Percentiles rank a stretch among this genome's conserved stretches.
Conservation (phyloP, 2,797 vertebrate genomes). For the Enteromius viviparus region DNA sequence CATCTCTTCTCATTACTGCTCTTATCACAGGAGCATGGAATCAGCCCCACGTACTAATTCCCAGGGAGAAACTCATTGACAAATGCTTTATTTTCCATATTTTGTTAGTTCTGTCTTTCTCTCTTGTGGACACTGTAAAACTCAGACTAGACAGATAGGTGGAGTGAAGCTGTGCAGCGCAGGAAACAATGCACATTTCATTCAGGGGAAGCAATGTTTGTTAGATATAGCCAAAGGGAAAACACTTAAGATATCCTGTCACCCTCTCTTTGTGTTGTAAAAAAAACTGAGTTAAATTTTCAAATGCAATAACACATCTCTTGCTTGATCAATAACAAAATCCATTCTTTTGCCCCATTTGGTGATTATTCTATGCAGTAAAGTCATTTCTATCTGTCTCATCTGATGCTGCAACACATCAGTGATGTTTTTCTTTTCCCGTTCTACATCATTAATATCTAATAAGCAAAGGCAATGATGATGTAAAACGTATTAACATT, state of each 20-base stretch:
- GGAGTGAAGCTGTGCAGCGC: slow-evolving; percentile 8
- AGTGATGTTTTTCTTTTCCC: background rate
- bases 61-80: slow-evolving; percentile 48
- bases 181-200: slow-evolving; percentile 23
- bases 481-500: background rate
- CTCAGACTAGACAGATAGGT: background rate
- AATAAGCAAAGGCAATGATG: background rate
- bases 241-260: slow-evolving; percentile 29
- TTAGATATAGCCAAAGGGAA: slow-evolving; percentile 55
- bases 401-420: background rate
- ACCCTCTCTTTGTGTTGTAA: background rate
- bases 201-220: slow-evolving; percentile 51
- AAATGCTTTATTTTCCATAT: slow-evolving; percentile 30
- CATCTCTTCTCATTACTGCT: slow-evolving; percentile 4
- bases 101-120: slow-evolving; percentile 21
- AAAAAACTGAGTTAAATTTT: slow-evolving; percentile 5
- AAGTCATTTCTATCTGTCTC: background rate
- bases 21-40: slow-evolving; percentile 18
- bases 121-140: slow-evolving; percentile 24
- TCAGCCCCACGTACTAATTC: slow-evolving; percentile 41
- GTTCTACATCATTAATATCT: background rate
- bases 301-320: slow-evolving; percentile 56
- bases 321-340: slow-evolving; percentile 18
- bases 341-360: slow-evolving; percentile 2
- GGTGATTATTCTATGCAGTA: slow-evolving; percentile 37